Base-by-base conservation (phyloP, 2,797 vertebrate genomes). In the Mormyrops boulengeri region DNA sequence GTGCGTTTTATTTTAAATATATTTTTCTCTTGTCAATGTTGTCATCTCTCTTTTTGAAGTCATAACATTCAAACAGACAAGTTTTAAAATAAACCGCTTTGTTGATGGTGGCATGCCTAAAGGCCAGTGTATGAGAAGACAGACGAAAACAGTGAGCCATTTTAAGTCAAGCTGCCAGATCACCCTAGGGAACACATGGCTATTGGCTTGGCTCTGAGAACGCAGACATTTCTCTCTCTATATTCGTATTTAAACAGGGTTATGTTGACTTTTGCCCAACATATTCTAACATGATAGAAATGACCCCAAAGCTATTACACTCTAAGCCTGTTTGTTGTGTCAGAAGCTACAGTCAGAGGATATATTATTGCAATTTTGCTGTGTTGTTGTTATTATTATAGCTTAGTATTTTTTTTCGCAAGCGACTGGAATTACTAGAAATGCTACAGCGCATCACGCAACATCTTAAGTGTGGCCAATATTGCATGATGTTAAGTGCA, bases 121-220 rank as follows among this genome's bases (percentile, higher is more conserved):
- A 52, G 82, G 47, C 22, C 55, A 86, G 8, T 9, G 19, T 52
- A 82, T 22, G 14, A 60, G n/a, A 47, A 34, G 55, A 57, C 52
- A 57, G 53, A 52, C 17, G n/a, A 44, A 66, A 4, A 19, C 88
- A 50, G 88, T 12, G 47, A 69, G 47, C 19, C 49, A 62, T 87
- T 50, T 85, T 85, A 49, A 85, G 19, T 87, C 89, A 38, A 62
- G 44, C 66, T 34, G 85, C 34, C 62, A 85, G 55, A 60, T 89
- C 38, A 38, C 50, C 34, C 26, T 53, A 50, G 44, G 26, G 82
- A 22, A 14, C 57, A 86, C 53, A 85, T 69, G 60, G 49, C 85
- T 69, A 69, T 52, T 87, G 66, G 19, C 47, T 47, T 19, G 47
- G 84, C 84, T 73, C 22, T 77, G 30, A 87, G 26, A 12, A 73